These are phyloP conservation scores for Ectemnius continuus DNA, from an alignment of 2,888 invertebrate genomes.

Conservation along the genomic window DNA sequence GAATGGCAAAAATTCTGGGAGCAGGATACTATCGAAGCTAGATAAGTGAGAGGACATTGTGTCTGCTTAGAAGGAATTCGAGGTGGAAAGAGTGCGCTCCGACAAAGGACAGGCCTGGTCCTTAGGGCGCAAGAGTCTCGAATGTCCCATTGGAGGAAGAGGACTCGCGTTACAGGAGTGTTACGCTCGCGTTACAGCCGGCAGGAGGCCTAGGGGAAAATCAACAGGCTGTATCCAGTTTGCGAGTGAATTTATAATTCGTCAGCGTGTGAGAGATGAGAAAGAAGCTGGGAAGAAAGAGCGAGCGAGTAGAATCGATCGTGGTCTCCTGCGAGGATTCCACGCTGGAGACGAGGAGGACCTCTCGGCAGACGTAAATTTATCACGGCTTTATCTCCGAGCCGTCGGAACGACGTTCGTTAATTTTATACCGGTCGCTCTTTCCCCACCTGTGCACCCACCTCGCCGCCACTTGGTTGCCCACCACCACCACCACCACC, in stretches of 20 bases:
- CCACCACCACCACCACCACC: slow-evolving; percentile 9
- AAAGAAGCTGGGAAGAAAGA: no score
- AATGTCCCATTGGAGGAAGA: slow-evolving; percentile 15
- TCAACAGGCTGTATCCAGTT: slow-evolving; percentile 17
- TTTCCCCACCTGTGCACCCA: slow-evolving; percentile 25
- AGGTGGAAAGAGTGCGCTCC: neutral
- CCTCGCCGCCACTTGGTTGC: no score
- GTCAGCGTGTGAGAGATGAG: slow-evolving; percentile 43
- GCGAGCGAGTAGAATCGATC: slow-evolving; percentile 61
- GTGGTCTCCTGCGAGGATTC: slow-evolving; percentile 53
- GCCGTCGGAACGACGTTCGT: slow-evolving; percentile 64
- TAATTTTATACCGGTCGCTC: slow-evolving; percentile 65
- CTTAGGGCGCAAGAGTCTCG: neutral
- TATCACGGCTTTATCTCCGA: slow-evolving; percentile 72
- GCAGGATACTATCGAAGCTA: neutral
- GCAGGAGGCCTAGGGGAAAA: slow-evolving; percentile 7
- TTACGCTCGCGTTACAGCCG: slow-evolving; percentile 4
- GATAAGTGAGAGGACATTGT: neutral
- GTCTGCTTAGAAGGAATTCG: no score
- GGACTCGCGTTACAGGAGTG: slow-evolving; percentile 6
- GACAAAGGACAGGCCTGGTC: neutral
- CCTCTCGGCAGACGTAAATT: slow-evolving; percentile 66
- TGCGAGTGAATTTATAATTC: slow-evolving; percentile 56
- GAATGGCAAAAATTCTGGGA: no score
- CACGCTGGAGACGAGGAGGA: slow-evolving; percentile 42